These are phyloP conservation scores for Hepsetus odoe DNA, from an alignment of 2,113 vertebrate genomes.

Conservation along the genomic window DNA sequence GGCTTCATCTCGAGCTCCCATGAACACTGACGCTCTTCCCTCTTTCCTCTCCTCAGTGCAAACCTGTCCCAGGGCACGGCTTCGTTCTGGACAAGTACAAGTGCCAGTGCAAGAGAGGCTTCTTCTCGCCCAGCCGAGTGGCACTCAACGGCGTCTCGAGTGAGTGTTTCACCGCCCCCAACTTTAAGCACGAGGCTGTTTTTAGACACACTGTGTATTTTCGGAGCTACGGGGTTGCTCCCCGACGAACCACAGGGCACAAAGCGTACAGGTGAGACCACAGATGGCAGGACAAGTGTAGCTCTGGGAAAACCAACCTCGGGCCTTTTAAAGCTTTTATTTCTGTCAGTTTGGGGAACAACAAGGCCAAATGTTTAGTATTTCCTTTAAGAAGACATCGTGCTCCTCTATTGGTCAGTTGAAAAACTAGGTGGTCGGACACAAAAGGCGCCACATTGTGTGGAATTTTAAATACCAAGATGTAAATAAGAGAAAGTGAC, in stretches of 20 bases:
- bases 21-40: conserved; percentile 2
- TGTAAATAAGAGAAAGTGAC: too few species aligned
- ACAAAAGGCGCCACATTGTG: too few species aligned
- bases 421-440: too few species aligned
- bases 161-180: conserved; percentile 76
- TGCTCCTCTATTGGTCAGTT: too few species aligned
- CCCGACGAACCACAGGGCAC: not conserved
- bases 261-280: not conserved
- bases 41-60: conserved; percentile 78
- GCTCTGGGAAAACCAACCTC: not conserved
- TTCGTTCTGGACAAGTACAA: conserved; percentile 97
- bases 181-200: not conserved
- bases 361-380: too few species aligned
- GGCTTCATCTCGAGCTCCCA: not conserved
- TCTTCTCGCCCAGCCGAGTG: conserved; percentile 90
- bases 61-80: conserved; percentile 89
- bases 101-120: conserved; percentile 93
- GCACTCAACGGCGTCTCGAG: conserved; percentile 90
- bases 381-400: too few species aligned
- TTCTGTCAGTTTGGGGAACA: too few species aligned
- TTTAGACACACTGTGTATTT: conserved; percentile 13
- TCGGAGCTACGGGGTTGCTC: not conserved
- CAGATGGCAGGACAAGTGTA: not conserved
- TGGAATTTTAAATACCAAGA: too few species aligned
- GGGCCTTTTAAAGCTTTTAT: not conserved